Percentiles rank a stretch among this genome's conserved stretches.
These are phyloP conservation scores for Acanthaster planci DNA, from an alignment of 35 echinoderm and acorn worm species.

Conservation along the genomic window DNA sequence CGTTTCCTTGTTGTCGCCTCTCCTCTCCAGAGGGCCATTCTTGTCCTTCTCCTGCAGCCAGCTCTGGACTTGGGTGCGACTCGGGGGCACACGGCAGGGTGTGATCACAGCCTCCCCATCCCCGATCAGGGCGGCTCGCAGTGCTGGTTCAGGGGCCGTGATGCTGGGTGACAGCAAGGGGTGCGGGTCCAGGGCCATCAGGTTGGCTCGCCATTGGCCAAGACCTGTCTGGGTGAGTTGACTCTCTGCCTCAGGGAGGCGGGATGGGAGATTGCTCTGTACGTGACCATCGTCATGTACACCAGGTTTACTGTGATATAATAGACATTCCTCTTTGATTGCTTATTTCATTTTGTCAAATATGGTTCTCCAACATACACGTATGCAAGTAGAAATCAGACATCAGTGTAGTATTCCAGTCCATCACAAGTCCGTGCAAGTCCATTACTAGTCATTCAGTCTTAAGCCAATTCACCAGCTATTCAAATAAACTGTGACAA, in stretches of 20 bases:
- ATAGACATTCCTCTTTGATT: too few relatives aligned
- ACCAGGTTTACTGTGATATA: neutral
- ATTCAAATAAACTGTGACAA: too few relatives aligned
- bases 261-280: slow-evolving; percentile 46
- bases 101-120: slow-evolving; percentile 57
- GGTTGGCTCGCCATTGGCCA: slow-evolving; percentile 61
- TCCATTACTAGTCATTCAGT: too few relatives aligned
- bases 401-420: too few relatives aligned
- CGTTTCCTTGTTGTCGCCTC: neutral
- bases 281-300: slow-evolving; percentile 35
- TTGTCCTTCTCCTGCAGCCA: slow-evolving; percentile 39
- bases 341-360: too few relatives aligned
- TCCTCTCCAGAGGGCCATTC: neutral
- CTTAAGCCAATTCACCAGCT: too few relatives aligned
- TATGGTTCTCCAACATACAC: too few relatives aligned
- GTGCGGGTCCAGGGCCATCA: slow-evolving; percentile 40
- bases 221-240: slow-evolving; percentile 49
- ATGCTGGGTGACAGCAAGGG: neutral
- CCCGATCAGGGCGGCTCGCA: slow-evolving; percentile 22
- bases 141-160: slow-evolving; percentile 12
- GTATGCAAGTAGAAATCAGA: too few relatives aligned
- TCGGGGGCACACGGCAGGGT: slow-evolving; percentile 54
- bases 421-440: too few relatives aligned
- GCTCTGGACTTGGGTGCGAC: slow-evolving; percentile 8
- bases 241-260: slow-evolving; percentile 36